Percentiles rank a stretch among this genome's conserved stretches.
Conservation (phyloP, 2,888 invertebrate species). For the Vanessa cardui region DNA sequence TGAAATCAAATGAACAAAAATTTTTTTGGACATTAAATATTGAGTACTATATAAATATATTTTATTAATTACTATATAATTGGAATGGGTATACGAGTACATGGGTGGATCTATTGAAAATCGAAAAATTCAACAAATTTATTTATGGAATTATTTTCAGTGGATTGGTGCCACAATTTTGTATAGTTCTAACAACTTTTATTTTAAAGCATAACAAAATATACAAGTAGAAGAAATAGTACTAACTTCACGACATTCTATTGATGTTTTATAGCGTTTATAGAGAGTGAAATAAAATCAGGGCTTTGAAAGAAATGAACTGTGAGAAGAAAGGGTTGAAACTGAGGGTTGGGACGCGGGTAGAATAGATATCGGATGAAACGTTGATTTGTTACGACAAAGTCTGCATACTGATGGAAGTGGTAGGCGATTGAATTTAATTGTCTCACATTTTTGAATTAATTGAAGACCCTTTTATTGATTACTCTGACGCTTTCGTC, state of each 20-base stretch:
- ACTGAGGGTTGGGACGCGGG: conserved; percentile 65
- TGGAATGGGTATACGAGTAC: too few relatives aligned
- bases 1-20: too few relatives aligned
- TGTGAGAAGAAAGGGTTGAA: conserved; percentile 71
- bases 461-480: conserved; percentile 21
- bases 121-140: too few relatives aligned
- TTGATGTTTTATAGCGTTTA: conserved; percentile 60
- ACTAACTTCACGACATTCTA: conserved; percentile 15
- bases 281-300: conserved; percentile 65
- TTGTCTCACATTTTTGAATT: conserved; percentile 30
- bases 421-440: conserved; percentile 35
- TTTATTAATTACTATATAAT: too few relatives aligned
- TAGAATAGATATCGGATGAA: conserved; percentile 61
- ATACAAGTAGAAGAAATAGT: not conserved
- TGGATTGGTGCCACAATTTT: too few relatives aligned
- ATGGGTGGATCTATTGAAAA: too few relatives aligned
- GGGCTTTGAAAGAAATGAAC: conserved; percentile 72
- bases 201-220: too few relatives aligned
- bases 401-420: conserved; percentile 64
- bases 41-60: too few relatives aligned
- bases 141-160: too few relatives aligned
- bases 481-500: not conserved
- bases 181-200: too few relatives aligned
- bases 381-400: conserved; percentile 69
- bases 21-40: too few relatives aligned